Percentiles rank a stretch among this genome's conserved stretches.
Conservation (phyloP, 1,140 invertebrate species). For the Cydia fagiglandana region DNA sequence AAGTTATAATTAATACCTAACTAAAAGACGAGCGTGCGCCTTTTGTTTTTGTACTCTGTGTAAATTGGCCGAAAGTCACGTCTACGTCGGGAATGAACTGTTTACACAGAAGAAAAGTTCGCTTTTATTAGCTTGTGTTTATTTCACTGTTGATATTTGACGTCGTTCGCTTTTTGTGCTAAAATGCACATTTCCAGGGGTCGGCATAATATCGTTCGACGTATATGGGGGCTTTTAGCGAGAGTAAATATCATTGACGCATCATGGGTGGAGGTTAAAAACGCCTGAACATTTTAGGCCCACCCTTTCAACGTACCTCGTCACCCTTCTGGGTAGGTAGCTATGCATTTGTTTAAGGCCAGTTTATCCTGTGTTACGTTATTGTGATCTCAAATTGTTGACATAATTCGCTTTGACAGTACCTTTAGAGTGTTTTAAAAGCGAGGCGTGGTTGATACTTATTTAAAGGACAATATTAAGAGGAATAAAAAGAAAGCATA, state of each 20-base stretch:
- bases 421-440: neutral
- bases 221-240: constrained; percentile 41
- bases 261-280: constrained; percentile 40
- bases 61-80: no score
- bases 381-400: constrained; percentile 17
- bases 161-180: neutral
- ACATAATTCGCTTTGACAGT: neutral
- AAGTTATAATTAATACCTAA: no score
- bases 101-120: neutral
- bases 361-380: neutral
- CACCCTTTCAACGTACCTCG: constrained; percentile 25
- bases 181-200: constrained; percentile 16
- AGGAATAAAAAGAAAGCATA: no score
- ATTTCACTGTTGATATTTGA: constrained; percentile 3
- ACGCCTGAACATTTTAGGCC: constrained; percentile 38
- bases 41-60: no score
- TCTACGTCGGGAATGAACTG: no score
- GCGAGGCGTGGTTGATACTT: neutral
- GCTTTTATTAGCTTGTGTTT: constrained; percentile 1
- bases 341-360: neutral
- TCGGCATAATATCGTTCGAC: constrained; percentile 28
- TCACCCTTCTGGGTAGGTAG: neutral
- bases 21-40: no score
- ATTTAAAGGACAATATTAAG: no score
- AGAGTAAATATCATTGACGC: constrained; percentile 39